Evolutionary conservation across 1,140 invertebrate species (phyloP).

Genomic region (Aphelinus certus): DNA sequence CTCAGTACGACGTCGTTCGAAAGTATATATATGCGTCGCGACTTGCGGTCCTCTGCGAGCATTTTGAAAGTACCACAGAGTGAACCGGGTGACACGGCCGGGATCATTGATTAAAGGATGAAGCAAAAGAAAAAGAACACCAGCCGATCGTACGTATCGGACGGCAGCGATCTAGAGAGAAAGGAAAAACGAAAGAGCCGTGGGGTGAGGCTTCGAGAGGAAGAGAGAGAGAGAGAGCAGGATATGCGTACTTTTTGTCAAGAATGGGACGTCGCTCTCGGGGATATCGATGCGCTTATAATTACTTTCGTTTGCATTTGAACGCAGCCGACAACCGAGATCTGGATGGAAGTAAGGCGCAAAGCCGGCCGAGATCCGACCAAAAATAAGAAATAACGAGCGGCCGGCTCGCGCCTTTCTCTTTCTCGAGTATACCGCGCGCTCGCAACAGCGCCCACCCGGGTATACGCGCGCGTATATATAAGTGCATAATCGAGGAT

Average conservation of each 20-base stretch:
- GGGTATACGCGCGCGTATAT: too few relatives aligned
- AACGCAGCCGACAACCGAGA: background rate
- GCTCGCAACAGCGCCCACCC: too few relatives aligned
- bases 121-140: too few relatives aligned
- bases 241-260: background rate
- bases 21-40: too few relatives aligned
- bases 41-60: too few relatives aligned
- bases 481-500: slow-evolving; percentile 19
- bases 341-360: background rate
- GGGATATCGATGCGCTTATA: background rate
- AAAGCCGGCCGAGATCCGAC: background rate
- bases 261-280: background rate
- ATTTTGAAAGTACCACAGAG: too few relatives aligned
- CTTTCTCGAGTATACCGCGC: slow-evolving; percentile 22
- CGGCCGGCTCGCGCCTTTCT: slow-evolving; percentile 38
- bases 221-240: background rate
- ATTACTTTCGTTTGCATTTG: slow-evolving; percentile 36
- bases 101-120: too few relatives aligned
- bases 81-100: too few relatives aligned
- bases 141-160: too few relatives aligned
- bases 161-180: background rate
- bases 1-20: too few relatives aligned
- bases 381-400: slow-evolving; percentile 6
- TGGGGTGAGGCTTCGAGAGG: background rate
- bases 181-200: slow-evolving; percentile 12